phyloP scores from a whole-genome alignment of 2,797 vertebrate genomes.

The Chlorospingus flavigularis region DNA sequence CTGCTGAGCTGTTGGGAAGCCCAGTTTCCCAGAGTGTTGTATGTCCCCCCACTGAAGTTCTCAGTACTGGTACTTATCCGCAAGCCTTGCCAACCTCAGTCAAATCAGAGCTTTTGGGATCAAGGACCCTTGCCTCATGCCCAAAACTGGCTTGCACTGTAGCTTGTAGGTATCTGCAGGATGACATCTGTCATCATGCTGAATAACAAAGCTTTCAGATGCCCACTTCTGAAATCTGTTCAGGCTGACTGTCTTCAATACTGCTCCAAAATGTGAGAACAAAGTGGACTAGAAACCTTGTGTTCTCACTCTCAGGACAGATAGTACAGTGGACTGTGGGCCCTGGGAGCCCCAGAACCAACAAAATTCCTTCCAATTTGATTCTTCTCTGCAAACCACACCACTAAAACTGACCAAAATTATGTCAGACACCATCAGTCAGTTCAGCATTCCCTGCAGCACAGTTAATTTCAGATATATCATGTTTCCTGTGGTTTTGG shows the following conservation, averaged over 20 bases:
- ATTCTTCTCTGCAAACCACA: neutral
- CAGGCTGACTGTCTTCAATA: neutral
- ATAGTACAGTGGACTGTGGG: neutral
- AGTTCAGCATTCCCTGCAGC: neutral
- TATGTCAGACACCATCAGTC: slow-evolving; percentile 5
- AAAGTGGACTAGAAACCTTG: neutral
- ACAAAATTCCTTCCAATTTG: neutral
- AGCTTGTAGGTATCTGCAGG: neutral
- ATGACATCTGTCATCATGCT: neutral
- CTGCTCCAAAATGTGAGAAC: neutral
- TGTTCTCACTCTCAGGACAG: neutral
- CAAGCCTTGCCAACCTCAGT: neutral
- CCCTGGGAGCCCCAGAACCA: neutral
- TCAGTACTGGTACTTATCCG: neutral
- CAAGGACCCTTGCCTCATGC: neutral
- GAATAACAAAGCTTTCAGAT: neutral
- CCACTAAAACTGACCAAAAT: slow-evolving; percentile 27
- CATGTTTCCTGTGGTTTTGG: slow-evolving; percentile 9
- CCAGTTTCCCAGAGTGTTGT: neutral
- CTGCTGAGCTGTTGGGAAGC: neutral
- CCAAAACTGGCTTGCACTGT: neutral
- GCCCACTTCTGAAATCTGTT: neutral
- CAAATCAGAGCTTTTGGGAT: neutral
- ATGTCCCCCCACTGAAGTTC: neutral
- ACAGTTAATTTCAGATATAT: neutral